Evolutionary conservation across 2,888 invertebrate species (phyloP).

Genomic region (Elmis aenea): DNA sequence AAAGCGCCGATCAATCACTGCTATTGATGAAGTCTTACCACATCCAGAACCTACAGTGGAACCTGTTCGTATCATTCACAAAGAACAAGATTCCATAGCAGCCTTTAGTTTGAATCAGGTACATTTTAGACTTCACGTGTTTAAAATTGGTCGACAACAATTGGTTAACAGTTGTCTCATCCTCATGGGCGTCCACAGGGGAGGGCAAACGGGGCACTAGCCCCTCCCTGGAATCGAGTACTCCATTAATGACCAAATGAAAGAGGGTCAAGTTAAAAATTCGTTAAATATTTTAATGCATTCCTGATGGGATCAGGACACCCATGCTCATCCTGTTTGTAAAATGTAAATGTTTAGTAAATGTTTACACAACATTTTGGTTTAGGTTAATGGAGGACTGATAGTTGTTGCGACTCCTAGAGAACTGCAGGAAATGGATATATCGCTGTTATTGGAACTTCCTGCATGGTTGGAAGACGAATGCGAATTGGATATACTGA

Average conservation of each 20-base stretch:
- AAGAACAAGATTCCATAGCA: slow-evolving; percentile 96
- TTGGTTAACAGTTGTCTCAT: no score
- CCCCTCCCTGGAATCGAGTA: no score
- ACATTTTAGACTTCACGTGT: slow-evolving; percentile 10
- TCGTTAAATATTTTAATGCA: no score
- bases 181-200: no score
- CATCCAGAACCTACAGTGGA: slow-evolving; percentile 54
- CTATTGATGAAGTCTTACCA: slow-evolving; percentile 49
- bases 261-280: no score
- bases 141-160: no score
- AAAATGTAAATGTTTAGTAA: background rate
- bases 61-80: slow-evolving; percentile 93
- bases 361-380: slow-evolving; percentile 9
- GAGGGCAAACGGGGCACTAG: no score
- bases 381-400: slow-evolving; percentile 69
- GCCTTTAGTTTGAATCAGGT: slow-evolving; percentile 96
- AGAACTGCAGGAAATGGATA: slow-evolving; percentile 97
- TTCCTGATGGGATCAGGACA: no score
- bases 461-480: slow-evolving; percentile 95
- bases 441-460: slow-evolving; percentile 82
- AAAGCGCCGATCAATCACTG: slow-evolving; percentile 59
- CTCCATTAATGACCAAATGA: no score
- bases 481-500: slow-evolving; percentile 93
- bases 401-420: slow-evolving; percentile 92
- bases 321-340: no score